Evolutionary conservation across 2,113 vertebrate species (phyloP), one percentile per base, ranked within the genome.

Genomic region (Phaethornis superciliosus): DNA sequence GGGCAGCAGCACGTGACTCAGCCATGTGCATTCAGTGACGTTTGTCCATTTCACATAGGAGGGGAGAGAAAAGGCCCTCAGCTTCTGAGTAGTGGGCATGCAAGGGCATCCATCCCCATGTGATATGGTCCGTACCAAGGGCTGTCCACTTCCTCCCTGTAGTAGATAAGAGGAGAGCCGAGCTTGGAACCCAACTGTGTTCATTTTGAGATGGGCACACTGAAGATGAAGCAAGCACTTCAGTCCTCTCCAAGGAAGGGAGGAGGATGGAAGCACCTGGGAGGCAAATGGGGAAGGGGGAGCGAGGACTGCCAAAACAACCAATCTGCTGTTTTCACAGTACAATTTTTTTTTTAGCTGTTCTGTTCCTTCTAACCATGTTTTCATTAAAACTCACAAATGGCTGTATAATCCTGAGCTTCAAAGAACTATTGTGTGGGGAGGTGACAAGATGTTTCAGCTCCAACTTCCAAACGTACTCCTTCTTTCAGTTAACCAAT

Each of bases 401-500:
- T 22, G 64, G 88, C 95, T 94, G 85, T 95, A 91, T 91, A 90
- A 79, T 92, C 64, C 82, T 21, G 58, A 93, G 81, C 75, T 84
- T 94, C 65, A 19, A 35, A 90, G 78, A 59, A 70, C 60, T 58
- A 37, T 19, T 47, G 52, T 7, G 26, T 63, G 68, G 63, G 56
- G 85, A 92, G 70, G 49, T 84, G 85, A 77, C 20, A 9, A 84
- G 71, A 91, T 5, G 8, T 94, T 94, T 92, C 78, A 83, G 75
- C 81, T 95, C 88, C 70, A 77, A 47, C 37, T 80, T 85, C 42
- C 70, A 92, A 63, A 77, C 65, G 35, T 75, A 22, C 4, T 94
- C 75, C 67, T 93, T 22, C 56, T 89, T 92, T 95, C 84, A 92
- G 88, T 92, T 92, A 88, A 68, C n/a, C 44, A 28, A 26, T 81